Percentiles rank a stretch among this genome's conserved stretches.
phyloP scores from a whole-genome alignment of 2,797 vertebrate species.

The Benthosema pterotum region DNA sequence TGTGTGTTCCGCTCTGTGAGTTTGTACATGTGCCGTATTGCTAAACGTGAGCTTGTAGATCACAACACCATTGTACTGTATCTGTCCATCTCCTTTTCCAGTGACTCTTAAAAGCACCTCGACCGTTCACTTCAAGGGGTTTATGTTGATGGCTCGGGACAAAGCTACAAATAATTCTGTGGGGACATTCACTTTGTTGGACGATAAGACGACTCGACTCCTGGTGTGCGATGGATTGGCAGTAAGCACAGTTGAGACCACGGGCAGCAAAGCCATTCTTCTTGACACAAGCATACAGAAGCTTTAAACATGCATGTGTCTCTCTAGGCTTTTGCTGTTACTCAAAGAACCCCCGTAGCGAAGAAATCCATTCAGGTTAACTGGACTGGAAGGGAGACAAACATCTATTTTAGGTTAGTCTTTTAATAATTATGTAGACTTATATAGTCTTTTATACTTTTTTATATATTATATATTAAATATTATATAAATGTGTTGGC shows the following conservation, averaged over 20 bases:
- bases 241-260: conserved; percentile 37
- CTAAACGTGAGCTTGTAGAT: too few species aligned
- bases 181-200: conserved; percentile 41
- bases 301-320: too few species aligned
- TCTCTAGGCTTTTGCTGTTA: conserved; percentile 49
- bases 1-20: too few species aligned
- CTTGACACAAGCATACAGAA: too few species aligned
- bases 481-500: too few species aligned
- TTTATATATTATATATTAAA: too few species aligned
- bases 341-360: rapidly evolving
- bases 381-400: conserved; percentile 30
- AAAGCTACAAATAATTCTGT: rapidly evolving
- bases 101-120: conserved; percentile 20
- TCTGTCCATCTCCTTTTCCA: conserved; percentile 19
- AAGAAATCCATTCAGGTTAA: neutral
- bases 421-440: neutral
- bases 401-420: conserved; percentile 56
- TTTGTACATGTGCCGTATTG: too few species aligned
- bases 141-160: conserved; percentile 56
- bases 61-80: neutral
- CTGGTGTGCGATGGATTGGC: rapidly evolving
- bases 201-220: rapidly evolving
- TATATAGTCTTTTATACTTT: too few species aligned
- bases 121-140: rapidly evolving
- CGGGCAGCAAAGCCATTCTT: too few species aligned